phyloP scores from a whole-genome alignment of 2,113 vertebrate species.

The Ibidorhyncha struthersii region DNA sequence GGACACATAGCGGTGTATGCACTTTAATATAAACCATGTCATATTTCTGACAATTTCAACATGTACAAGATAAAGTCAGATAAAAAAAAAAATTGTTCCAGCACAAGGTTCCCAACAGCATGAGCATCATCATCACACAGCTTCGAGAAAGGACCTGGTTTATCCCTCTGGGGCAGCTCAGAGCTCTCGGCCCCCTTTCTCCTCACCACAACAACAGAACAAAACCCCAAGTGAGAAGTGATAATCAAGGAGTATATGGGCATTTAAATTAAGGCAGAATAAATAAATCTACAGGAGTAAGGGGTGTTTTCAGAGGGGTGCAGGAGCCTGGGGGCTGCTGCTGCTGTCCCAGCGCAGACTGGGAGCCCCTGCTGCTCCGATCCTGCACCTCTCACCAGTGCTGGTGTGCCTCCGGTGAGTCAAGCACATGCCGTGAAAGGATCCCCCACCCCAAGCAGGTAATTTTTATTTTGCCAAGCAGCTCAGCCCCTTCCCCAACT shows the following conservation, averaged over 20 bases:
- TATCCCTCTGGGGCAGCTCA: accelerated
- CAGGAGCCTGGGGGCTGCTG: not conserved
- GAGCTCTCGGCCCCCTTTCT: not conserved
- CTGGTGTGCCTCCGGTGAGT: too few species aligned
- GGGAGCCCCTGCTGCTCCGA: too few species aligned
- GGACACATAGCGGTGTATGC: accelerated
- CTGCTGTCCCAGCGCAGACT: too few species aligned
- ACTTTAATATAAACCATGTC: slow-evolving; percentile 11
- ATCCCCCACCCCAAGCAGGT: not conserved
- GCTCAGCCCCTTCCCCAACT: not conserved
- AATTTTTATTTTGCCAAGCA: not conserved
- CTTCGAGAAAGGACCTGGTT: accelerated
- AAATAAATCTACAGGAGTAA: not conserved
- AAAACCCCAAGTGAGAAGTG: not conserved
- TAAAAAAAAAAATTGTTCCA: not conserved
- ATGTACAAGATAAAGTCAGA: not conserved
- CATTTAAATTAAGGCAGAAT: slow-evolving; percentile 33
- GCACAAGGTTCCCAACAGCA: not conserved
- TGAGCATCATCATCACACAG: not conserved
- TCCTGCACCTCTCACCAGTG: too few species aligned
- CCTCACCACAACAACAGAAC: not conserved
- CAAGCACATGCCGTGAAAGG: not conserved
- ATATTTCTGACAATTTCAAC: not conserved
- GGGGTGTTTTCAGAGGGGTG: accelerated
- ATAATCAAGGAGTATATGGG: not conserved